Conservation (phyloP, 2,797 vertebrate genomes). For the Poecilia gillii region DNA sequence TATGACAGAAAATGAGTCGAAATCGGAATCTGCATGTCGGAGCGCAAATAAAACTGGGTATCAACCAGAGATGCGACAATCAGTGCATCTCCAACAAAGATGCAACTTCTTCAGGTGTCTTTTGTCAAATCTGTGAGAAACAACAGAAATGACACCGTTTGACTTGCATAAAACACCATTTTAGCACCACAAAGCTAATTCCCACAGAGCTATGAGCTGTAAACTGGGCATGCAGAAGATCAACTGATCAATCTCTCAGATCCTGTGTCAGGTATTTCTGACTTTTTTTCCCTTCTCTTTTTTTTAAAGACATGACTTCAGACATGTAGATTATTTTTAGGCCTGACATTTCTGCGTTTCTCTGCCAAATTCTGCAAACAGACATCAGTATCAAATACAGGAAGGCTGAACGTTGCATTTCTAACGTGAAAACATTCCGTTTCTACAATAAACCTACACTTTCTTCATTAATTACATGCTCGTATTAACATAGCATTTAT, state of each 20-base stretch:
- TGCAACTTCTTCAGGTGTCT: neutral
- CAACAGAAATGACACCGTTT: neutral
- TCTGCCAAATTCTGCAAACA: neutral
- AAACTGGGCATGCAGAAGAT: neutral
- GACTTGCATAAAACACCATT: neutral
- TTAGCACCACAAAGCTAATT: neutral
- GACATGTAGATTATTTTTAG: neutral
- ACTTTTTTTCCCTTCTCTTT: neutral
- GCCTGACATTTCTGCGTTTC: neutral
- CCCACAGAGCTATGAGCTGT: neutral
- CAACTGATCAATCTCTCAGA: neutral
- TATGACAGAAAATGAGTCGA: neutral
- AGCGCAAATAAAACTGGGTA: neutral
- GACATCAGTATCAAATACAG: neutral
- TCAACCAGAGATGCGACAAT: neutral
- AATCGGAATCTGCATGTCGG: neutral
- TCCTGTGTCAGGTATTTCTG: neutral
- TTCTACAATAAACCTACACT: conserved; percentile 72
- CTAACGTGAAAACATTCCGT: conserved; percentile 18
- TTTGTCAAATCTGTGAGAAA: neutral
- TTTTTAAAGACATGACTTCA: neutral
- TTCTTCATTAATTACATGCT: conserved; percentile 74
- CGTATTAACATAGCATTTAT: conserved; percentile 71
- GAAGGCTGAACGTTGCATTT: neutral
- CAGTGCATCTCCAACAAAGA: neutral